Conservation (phyloP, 2,113 vertebrate genomes). For the Odontesthes bonariensis region DNA sequence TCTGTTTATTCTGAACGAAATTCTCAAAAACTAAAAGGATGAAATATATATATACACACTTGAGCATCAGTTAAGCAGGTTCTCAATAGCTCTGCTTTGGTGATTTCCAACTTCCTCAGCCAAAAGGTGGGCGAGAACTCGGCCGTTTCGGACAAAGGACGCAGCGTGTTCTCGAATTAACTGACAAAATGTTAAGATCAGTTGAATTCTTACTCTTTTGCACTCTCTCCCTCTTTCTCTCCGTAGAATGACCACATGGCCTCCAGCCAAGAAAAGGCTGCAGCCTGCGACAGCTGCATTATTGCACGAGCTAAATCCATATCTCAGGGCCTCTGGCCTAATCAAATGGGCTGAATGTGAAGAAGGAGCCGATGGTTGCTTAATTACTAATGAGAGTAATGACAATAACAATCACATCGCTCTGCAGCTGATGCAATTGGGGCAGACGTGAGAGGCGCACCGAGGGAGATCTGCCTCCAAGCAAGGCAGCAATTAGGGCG, state of each 20-base stretch:
- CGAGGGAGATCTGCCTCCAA: slow-evolving; percentile 69
- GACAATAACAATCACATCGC: slow-evolving; percentile 71
- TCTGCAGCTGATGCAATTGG: slow-evolving; percentile 68
- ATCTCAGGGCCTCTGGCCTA: slow-evolving; percentile 62
- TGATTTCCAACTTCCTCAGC: slow-evolving; percentile 35
- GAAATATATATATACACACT: background rate
- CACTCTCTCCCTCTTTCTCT: slow-evolving; percentile 22
- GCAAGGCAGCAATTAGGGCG: slow-evolving; percentile 74
- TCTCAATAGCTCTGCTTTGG: slow-evolving; percentile 31
- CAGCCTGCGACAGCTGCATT: slow-evolving; percentile 15
- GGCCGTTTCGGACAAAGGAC: slow-evolving; percentile 16
- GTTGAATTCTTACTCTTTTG: slow-evolving; percentile 17
- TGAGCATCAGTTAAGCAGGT: background rate
- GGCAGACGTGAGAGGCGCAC: slow-evolving; percentile 39
- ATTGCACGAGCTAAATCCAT: slow-evolving; percentile 57
- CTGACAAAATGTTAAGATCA: slow-evolving; percentile 34
- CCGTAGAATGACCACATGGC: background rate
- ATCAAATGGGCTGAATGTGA: slow-evolving; percentile 61
- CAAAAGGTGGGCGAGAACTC: background rate
- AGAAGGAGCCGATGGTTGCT: slow-evolving; percentile 70
- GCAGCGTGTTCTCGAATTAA: slow-evolving; percentile 19
- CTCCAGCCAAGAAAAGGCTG: slow-evolving; percentile 12
- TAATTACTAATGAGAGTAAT: slow-evolving; percentile 75
- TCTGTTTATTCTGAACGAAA: background rate
- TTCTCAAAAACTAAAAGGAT: background rate